Evolutionary conservation across 1,140 invertebrate species (phyloP).

Genomic region (Halictus rubicundus): DNA sequence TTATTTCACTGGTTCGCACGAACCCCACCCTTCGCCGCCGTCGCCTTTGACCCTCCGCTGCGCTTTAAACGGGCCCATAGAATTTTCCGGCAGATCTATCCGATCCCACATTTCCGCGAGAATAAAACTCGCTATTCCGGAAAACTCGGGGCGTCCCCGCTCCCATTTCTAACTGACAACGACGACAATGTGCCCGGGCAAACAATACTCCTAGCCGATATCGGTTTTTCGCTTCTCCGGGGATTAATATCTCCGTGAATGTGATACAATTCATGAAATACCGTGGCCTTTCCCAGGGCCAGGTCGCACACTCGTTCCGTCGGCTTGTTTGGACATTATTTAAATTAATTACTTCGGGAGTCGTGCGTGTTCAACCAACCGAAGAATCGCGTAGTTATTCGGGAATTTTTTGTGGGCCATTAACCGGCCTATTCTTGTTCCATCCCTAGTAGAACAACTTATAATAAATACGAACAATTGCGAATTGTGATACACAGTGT

Average conservation of each 20-base stretch:
- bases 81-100: constrained; percentile 37
- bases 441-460: no score
- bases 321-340: background rate
- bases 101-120: constrained; percentile 15
- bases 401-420: no score
- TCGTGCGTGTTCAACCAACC: no score
- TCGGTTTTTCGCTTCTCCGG: constrained; percentile 2
- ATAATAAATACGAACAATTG: no score
- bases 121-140: constrained; percentile 24
- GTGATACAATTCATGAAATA: constrained; percentile 7
- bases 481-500: no score
- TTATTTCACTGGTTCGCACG: constrained; percentile 37
- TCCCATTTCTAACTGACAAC: background rate
- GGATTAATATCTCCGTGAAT: constrained; percentile 28
- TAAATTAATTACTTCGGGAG: background rate
- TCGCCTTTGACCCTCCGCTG: background rate
- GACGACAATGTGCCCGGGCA: constrained; percentile 1
- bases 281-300: background rate
- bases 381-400: no score
- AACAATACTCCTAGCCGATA: constrained; percentile 34
- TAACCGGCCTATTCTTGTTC: no score
- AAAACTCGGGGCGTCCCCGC: background rate
- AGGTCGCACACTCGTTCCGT: background rate
- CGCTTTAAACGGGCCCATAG: constrained; percentile 16
- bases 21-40: no score